Percentiles rank a stretch among this genome's conserved stretches.
Conservation (phyloP, 2,888 invertebrate species). For the Diploptera punctata region DNA sequence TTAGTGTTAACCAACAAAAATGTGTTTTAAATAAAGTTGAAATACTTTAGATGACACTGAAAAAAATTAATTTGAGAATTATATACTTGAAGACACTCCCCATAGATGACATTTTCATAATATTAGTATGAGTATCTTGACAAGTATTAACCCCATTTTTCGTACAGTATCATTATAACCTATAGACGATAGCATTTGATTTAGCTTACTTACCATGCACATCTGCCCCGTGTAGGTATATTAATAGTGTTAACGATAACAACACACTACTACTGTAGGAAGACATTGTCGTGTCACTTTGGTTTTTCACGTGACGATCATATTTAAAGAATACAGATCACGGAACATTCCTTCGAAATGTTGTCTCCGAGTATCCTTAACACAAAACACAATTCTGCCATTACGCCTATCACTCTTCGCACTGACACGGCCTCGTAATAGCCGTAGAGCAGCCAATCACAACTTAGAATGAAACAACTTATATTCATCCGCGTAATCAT, state of each 20-base stretch:
- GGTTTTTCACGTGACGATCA: constrained; percentile 34
- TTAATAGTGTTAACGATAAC: constrained; percentile 36
- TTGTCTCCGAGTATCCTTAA: background rate
- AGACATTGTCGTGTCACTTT: constrained; percentile 39
- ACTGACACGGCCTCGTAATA: constrained; percentile 18
- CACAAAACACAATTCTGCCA: background rate
- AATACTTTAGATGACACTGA: too few species aligned
- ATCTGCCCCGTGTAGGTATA: constrained; percentile 40
- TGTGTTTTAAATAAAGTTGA: too few species aligned
- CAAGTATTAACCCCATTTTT: too few species aligned
- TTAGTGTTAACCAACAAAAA: too few species aligned
- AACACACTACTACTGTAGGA: constrained; percentile 40
- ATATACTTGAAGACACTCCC: too few species aligned
- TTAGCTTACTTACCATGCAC: constrained; percentile 38
- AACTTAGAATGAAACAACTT: background rate
- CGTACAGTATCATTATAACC: background rate
- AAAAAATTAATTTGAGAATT: too few species aligned
- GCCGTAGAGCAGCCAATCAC: constrained; percentile 11
- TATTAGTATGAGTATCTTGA: too few species aligned
- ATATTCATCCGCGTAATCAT: constrained; percentile 3
- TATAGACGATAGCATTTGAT: background rate
- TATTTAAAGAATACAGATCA: constrained; percentile 14
- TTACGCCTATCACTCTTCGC: constrained; percentile 2
- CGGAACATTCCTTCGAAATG: background rate
- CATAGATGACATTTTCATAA: too few species aligned